Conservation (phyloP, 2,113 vertebrate species). For the Microcebus murinus region DNA sequence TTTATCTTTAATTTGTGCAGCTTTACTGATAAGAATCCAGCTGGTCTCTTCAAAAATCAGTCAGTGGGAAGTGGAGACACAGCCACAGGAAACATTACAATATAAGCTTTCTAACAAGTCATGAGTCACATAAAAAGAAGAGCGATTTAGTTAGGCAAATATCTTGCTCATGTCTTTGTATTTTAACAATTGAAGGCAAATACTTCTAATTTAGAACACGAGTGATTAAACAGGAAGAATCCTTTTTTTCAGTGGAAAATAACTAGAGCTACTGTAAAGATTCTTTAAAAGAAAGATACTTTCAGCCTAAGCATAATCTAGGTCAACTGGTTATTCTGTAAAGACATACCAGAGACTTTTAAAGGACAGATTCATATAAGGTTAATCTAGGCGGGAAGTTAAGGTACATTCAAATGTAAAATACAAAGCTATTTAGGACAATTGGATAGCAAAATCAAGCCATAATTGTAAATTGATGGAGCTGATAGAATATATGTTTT, state of each 20-base stretch:
- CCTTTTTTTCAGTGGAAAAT: neutral
- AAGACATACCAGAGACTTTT: neutral
- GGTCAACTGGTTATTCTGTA: constrained; percentile 6
- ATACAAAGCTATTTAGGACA: neutral
- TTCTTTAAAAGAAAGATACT: constrained; percentile 44
- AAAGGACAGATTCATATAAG: constrained; percentile 25
- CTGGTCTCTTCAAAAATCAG: constrained; percentile 54
- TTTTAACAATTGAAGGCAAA: constrained; percentile 46
- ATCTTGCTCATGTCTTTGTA: neutral
- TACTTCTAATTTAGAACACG: constrained; percentile 4
- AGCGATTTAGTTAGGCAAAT: neutral
- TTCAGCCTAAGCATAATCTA: neutral
- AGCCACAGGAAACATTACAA: neutral
- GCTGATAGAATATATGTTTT: neutral
- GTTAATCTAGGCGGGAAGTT: neutral
- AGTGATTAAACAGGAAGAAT: constrained; percentile 41
- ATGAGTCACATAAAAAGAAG: constrained; percentile 23
- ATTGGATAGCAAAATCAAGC: neutral
- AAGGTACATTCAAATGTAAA: constrained; percentile 28
- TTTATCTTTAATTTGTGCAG: constrained; percentile 45
- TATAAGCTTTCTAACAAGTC: constrained; percentile 4
- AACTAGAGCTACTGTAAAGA: neutral
- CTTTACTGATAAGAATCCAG: constrained; percentile 53
- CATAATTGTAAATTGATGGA: neutral
- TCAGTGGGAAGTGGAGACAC: neutral